Conservation (phyloP, 2,113 vertebrate species). For the Cyprinus carpio region DNA sequence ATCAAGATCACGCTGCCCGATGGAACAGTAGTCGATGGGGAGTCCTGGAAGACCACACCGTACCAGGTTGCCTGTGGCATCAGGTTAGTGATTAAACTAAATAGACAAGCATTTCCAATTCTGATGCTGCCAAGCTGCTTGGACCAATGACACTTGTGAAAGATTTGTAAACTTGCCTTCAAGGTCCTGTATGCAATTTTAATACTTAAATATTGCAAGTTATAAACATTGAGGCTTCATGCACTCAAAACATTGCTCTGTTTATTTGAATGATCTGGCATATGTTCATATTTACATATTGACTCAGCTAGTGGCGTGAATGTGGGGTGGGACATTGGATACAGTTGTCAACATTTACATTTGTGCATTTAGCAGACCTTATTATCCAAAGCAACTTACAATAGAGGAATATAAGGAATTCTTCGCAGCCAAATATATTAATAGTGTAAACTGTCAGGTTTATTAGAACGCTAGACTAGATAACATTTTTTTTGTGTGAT, state of each 20-base stretch:
- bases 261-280: neutral
- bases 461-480: neutral
- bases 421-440: neutral
- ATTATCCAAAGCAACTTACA: neutral
- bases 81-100: slow-evolving; percentile 76
- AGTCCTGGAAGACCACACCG: slow-evolving; percentile 95
- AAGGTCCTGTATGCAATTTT: too few relatives aligned
- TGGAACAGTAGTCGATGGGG: slow-evolving; percentile 87
- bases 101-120: too few relatives aligned
- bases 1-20: slow-evolving; percentile 93
- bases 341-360: too few relatives aligned
- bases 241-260: too few relatives aligned
- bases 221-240: neutral
- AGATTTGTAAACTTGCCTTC: neutral
- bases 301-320: neutral
- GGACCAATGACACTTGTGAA: neutral
- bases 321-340: neutral
- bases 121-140: too few relatives aligned
- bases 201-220: too few relatives aligned
- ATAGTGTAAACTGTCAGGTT: neutral
- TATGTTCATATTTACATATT: neutral
- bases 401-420: neutral
- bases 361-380: too few relatives aligned
- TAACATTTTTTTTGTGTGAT: too few relatives aligned
- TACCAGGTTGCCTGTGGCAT: slow-evolving; percentile 92